Conservation (phyloP, 2,888 invertebrate species). For the Meandrusa payeni region DNA sequence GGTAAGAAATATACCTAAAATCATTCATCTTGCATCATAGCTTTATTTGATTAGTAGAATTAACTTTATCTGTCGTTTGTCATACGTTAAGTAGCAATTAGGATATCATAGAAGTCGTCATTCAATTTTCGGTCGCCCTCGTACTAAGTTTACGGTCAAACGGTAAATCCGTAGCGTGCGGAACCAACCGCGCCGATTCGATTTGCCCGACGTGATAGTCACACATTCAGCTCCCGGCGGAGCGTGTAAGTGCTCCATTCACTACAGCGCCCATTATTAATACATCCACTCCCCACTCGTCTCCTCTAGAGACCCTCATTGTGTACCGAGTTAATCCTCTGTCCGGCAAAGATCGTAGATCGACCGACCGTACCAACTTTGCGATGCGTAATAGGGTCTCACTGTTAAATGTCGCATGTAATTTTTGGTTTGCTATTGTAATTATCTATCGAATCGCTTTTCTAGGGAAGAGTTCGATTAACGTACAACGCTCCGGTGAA, state of each 20-base stretch:
- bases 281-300: constrained; percentile 66
- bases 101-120: constrained; percentile 16
- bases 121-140: constrained; percentile 42
- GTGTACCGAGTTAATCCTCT: constrained; percentile 72
- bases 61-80: not conserved
- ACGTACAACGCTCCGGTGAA: constrained; percentile 61
- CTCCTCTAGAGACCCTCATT: constrained; percentile 68
- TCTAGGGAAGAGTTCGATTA: constrained; percentile 75
- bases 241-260: constrained; percentile 78
- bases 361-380: constrained; percentile 67
- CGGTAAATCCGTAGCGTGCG: constrained; percentile 64
- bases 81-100: not conserved
- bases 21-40: too few relatives aligned
- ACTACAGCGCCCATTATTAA: constrained; percentile 74
- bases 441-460: constrained; percentile 72
- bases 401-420: constrained; percentile 73
- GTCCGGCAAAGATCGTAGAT: constrained; percentile 71
- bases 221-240: constrained; percentile 74
- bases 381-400: constrained; percentile 71
- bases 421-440: constrained; percentile 79
- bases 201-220: constrained; percentile 75
- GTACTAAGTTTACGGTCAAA: constrained; percentile 51
- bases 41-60: not conserved
- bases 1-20: too few relatives aligned
- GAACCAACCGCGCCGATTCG: constrained; percentile 65